Evolutionary conservation across 2,888 invertebrate species (phyloP), one percentile per base, ranked within the genome.

Genomic region (Dendrolimus pini): DNA sequence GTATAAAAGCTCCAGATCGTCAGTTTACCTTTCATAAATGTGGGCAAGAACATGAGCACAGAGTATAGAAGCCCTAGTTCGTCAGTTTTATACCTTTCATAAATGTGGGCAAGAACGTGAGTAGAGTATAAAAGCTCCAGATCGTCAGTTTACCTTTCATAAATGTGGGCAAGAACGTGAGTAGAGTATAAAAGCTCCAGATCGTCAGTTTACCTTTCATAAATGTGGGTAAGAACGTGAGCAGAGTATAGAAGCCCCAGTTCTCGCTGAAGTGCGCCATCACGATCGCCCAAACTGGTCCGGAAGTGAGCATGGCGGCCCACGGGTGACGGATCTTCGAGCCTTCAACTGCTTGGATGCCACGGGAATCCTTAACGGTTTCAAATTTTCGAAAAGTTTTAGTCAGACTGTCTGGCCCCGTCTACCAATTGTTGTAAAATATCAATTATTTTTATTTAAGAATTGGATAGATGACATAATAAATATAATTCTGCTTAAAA

Each of bases 171-270:
- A 97, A 82, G 73, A 96, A 95, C 0, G 96, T 97, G 1, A 97
- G 91, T 64, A 97, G 85, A 0, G 96, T 97, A 72, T 97, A 97
- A 82, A 96, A 96, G 7, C 97, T 97, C 97, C 97, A 97, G 82
- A 96, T 96, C 79, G 18, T 3, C 30, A 30, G 6, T 6, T 30
- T 30, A 96, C 96, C 96, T 85, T 93, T 94, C 92, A 97, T 93
- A 74, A 96, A 97, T 14, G 95, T 95, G 2, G 97, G 97, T 54
- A 97, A 82, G 73, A 96, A 95, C 0, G 96, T 97, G 1, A 97
- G 91, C 65, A 97, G 85, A 0, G 96, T 97, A 72, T 97, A 97
- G 82, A 96, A 96, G 7, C 97, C 97, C 97, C 97, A 97, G 82
- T 96, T 96, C 80, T 97, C 96, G 41, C 96, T 94, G 83, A 96